Base-by-base conservation (phyloP, 2,113 vertebrate species). In the Podarcis muralis region DNA sequence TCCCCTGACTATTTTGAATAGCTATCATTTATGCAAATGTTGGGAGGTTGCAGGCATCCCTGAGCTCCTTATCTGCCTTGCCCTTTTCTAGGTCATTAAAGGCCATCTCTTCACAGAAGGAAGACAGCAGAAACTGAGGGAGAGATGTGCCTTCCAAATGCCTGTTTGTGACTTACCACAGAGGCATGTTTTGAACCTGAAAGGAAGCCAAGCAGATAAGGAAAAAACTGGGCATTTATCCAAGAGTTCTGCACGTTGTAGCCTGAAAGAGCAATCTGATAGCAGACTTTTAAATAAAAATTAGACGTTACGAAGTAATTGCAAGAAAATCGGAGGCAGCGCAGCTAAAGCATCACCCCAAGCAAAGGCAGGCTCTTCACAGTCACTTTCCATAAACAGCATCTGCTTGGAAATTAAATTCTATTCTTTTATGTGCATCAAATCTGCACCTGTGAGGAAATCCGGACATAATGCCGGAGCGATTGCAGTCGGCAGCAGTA, bases 341-440 rank as follows among this genome's bases (percentile, higher is more conserved):
- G 2, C 2, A 83, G 66, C 65, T 62, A 20, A 82, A 83, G 1
- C 2, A 2, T 23, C 84, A 88, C 16, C 53, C 35, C 35, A 83
- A 89, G 37, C 27, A 84, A 62, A 88, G 43, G 75, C 32, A 84
- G n/a, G 25, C 8, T 83, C 18, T 72, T 86, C 62, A 3, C 3
- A 59, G 30, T 37, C 59, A 1, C n/a, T 57, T 89, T 90, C 65
- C 79, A 32, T 81, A 85, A 91, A 81, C 7, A 89, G 71, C 48
- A n/a, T 18, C 80, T 82, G 15, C 22, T 93, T 79, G 84, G 91
- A 91, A 91, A 89, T 76, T 77, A 83, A 88, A 87, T 86, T 68
- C 22, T 83, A 4, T 16, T 81, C 16, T 68, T 30, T 20, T 84
- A 6, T 3, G n/a, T 57, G 27, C 53, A 76, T 88, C 65, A 16